Base-by-base conservation (phyloP, 1,140 invertebrate species). In the Drosophila lacteicornis region DNA sequence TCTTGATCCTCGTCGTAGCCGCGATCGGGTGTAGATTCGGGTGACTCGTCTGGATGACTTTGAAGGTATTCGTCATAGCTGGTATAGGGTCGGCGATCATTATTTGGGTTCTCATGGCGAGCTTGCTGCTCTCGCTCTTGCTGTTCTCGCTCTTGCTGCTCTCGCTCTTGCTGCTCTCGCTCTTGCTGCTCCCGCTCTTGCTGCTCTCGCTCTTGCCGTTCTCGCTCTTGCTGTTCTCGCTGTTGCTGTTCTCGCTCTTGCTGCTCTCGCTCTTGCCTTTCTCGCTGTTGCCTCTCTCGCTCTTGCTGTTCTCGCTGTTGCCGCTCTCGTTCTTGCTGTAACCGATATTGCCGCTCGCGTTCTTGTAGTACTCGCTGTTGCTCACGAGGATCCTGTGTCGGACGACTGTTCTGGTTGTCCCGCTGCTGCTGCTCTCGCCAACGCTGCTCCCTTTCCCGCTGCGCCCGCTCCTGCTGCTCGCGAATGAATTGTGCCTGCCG, bases 111-210 rank as follows among this genome's bases (percentile, higher is more conserved):
- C 22, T 50, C 56, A 4, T 65, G 51, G 30, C 11, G n/a, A 15
- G 3, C 13, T 38, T 33, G 59, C 17, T 65, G 68, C 7, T 79
- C 43, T n/a, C 68, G 42, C 33, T 66, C 51, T n/a, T 53, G 56
- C 33, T 65, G 63, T 3, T 79, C 50, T 3, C 63, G 53, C 22
- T 61, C 55, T 8, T 53, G 59, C 43, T 74, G 45, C 6, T 58
- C 30, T 4, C 59, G 69, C 7, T 53, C 50, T 13, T 67, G 45
- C 17, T 40, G 30, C 0, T 75, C 69, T 4, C 22, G 50, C 2
- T 63, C 69, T 19, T 36, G 58, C 30, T 40, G 30, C 1, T 74
- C 45, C 0, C 57, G 58, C 1, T 46, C 27, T 1, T 36, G 57
- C 13, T 43, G 25, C 0, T 73, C 43, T 1, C 43, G 22, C 4